phyloP scores from a whole-genome alignment of 1,140 invertebrate species.

The Lamellibrachia luymesi region DNA sequence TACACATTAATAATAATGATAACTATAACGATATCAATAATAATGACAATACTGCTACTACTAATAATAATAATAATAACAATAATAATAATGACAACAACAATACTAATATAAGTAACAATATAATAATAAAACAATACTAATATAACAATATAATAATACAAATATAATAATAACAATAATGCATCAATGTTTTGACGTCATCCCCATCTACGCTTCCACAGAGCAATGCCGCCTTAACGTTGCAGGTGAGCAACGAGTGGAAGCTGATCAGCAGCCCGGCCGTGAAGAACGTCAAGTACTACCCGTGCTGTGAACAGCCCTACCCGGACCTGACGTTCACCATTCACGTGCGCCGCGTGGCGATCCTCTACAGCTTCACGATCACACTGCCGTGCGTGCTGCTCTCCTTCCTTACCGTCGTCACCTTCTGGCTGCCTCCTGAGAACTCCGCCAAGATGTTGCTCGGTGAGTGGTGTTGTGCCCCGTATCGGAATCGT shows the following conservation, averaged over 20 bases:
- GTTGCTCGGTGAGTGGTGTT: constrained; percentile 33
- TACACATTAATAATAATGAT: neutral
- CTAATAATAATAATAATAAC: too few relatives aligned
- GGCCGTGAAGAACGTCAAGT: constrained; percentile 48
- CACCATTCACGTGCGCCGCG: constrained; percentile 33
- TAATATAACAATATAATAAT: neutral
- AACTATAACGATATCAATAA: constrained; percentile 1
- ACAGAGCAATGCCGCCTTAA: constrained; percentile 34
- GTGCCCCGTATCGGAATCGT: too few relatives aligned
- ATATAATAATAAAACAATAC: too few relatives aligned
- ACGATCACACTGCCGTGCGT: constrained; percentile 38
- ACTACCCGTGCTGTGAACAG: constrained; percentile 62
- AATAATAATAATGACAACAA: too few relatives aligned
- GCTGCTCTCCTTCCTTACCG: constrained; percentile 32
- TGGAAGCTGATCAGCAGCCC: constrained; percentile 57
- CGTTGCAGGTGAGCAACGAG: constrained; percentile 34
- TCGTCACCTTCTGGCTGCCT: constrained; percentile 39
- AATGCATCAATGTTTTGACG: constrained; percentile 17
- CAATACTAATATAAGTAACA: too few relatives aligned
- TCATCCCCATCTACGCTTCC: constrained; percentile 43
- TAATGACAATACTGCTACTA: neutral
- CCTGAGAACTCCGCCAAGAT: constrained; percentile 39
- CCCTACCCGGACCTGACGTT: constrained; percentile 63
- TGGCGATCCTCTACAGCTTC: constrained; percentile 34
- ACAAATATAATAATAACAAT: neutral